Evolutionary conservation across 2,797 vertebrate genomes (phyloP), one percentile per base, ranked within the genome.

Genomic region (Sebastes nivosus): DNA sequence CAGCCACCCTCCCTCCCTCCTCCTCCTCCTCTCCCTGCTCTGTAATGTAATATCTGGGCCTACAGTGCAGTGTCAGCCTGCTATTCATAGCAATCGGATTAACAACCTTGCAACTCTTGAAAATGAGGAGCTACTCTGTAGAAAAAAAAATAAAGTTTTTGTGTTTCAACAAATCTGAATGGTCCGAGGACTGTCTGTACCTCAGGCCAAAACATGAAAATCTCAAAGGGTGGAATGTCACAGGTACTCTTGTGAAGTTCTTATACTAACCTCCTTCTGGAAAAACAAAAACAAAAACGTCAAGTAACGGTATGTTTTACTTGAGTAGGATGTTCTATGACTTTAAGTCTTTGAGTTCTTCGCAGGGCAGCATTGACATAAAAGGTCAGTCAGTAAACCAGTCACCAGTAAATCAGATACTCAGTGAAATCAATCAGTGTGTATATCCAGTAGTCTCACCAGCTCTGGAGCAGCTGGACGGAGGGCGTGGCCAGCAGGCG

Each of bases 401-500:
- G 9, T 29, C 50, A 50, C 34, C 32, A 46, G 24, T 14, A 1
- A 14, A 5, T 50, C 5, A 24, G 2, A 18, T 6, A 18, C 22
- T 32, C 34, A 0, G 2, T 5, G n/a, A 16, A 83, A 1, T 69
- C 16, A 11, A 34, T 65, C 13, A 5, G 22, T n/a, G 6, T 3
- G n/a, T 9, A 20, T 7, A 38, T 38, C 2, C 36, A 38, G 36
- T 38, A 24, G n/a, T 34, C 90, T 85, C 68, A 92, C 90, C 90
- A 92, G 65, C 96, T 97, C 90, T 97, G 96, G 27, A 98, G 96
- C 82, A 98, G 93, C 42, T 96, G 97, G 87, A 98, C 96, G 0
- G 97, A 98, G 55, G 97, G 96, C 1, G 97, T 98, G 91, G 93
- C 94, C 32, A 97, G 93, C 70, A 99, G 95, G 46, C 95, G 95